Evolutionary conservation across 2,113 vertebrate genomes (phyloP).

Genomic region (Dissostichus mawsoni): DNA sequence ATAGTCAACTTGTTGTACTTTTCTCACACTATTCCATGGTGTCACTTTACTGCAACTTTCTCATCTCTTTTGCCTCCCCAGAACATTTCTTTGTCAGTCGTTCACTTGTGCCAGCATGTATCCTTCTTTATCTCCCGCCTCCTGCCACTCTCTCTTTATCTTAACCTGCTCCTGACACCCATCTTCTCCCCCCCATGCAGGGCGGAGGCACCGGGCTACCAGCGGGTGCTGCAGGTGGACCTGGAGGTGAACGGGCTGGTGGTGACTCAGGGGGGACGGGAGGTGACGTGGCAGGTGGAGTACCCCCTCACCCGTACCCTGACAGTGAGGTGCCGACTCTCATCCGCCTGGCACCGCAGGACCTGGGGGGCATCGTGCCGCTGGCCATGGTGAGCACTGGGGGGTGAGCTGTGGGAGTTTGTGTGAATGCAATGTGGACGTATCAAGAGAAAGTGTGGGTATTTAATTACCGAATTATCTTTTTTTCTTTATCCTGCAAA

Average conservation of each 20-base stretch:
- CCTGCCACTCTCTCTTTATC: conserved; percentile 8
- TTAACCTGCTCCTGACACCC: conserved; percentile 44
- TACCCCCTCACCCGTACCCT: conserved; percentile 87
- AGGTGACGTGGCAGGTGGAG: conserved; percentile 95
- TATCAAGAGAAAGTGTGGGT: no score
- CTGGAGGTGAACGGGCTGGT: conserved; percentile 91
- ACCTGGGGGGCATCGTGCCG: conserved; percentile 93
- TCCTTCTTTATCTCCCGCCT: neutral
- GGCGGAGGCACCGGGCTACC: conserved; percentile 85
- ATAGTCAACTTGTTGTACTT: neutral
- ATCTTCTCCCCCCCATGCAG: conserved; percentile 46
- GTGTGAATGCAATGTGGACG: neutral
- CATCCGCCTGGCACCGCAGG: conserved; percentile 91
- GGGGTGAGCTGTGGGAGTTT: neutral
- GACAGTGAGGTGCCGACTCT: conserved; percentile 86
- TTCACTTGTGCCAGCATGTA: neutral
- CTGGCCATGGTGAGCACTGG: conserved; percentile 91
- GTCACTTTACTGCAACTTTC: neutral
- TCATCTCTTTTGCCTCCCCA: conserved; percentile 29
- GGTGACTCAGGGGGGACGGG: conserved; percentile 87
- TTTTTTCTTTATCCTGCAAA: no score
- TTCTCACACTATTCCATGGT: neutral
- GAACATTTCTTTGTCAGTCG: conserved; percentile 21
- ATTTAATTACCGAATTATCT: no score
- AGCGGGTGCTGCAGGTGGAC: conserved; percentile 90